Conservation (phyloP, 64 coral and sea anemone species). For the Montipora sp. region DNA sequence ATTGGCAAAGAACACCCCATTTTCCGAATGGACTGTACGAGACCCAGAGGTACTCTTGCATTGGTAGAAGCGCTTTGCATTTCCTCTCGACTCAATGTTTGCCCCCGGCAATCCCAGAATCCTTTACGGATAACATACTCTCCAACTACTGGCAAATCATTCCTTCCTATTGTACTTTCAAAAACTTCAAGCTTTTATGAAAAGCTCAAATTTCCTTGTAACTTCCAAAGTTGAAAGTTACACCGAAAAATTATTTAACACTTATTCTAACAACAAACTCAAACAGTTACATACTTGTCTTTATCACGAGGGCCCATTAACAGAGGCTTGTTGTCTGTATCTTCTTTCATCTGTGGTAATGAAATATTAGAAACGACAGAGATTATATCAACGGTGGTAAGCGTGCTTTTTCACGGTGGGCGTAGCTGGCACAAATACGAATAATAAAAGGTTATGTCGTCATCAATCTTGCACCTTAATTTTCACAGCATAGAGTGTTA, state of each 20-base stretch:
- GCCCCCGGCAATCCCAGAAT: not conserved
- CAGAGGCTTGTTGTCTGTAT: constrained; percentile 52
- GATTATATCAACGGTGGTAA: not conserved
- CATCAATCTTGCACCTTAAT: too few species aligned
- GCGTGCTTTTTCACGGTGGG: too few species aligned
- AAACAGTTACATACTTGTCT: constrained; percentile 64
- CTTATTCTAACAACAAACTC: constrained; percentile 55
- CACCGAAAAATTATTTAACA: too few species aligned
- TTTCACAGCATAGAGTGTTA: too few species aligned
- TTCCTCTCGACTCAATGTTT: constrained; percentile 17
- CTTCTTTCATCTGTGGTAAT: constrained; percentile 61
- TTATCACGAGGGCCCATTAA: constrained; percentile 42
- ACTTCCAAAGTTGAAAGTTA: too few species aligned
- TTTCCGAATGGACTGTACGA: constrained; percentile 48
- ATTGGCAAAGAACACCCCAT: constrained; percentile 34
- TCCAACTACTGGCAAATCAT: too few species aligned
- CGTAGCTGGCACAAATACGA: too few species aligned
- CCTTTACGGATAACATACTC: too few species aligned
- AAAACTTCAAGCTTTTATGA: too few species aligned
- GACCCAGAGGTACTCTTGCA: constrained; percentile 29
- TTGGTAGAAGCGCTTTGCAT: not conserved
- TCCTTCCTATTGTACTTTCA: too few species aligned
- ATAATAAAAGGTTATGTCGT: too few species aligned
- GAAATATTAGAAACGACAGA: constrained; percentile 20
- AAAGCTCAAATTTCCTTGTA: too few species aligned